Conservation (phyloP, 37 sponge, comb jelly and placozoan genomes). For the Axinella damicornis region DNA sequence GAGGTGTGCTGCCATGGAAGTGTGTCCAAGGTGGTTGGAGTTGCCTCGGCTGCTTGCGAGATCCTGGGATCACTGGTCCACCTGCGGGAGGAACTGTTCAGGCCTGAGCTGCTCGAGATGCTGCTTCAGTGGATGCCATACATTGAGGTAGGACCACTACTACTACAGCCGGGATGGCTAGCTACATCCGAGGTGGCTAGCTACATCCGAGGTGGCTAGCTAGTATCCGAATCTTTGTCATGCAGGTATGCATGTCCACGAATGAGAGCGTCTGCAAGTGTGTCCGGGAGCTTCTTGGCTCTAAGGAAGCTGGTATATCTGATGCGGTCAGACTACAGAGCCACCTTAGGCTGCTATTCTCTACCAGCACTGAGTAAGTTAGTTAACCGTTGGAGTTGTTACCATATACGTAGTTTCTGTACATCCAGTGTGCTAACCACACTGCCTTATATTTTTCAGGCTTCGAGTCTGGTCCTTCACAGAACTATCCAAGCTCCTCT, state of each 20-base stretch:
- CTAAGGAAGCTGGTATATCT: neutral
- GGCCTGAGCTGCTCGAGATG: slow-evolving; percentile 11
- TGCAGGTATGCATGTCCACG: neutral
- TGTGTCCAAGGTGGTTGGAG: neutral
- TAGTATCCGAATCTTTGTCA: neutral
- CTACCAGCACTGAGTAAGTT: neutral
- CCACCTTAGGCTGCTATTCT: neutral
- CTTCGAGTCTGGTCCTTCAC: slow-evolving; percentile 29
- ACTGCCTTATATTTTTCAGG: neutral
- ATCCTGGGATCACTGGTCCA: neutral
- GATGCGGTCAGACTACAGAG: neutral
- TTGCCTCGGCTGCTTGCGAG: neutral
- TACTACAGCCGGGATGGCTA: too few relatives aligned
- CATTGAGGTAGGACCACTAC: slow-evolving; percentile 52
- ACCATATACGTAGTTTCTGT: too few relatives aligned
- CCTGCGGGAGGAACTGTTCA: slow-evolving; percentile 1
- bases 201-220: too few relatives aligned
- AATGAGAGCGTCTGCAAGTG: neutral
- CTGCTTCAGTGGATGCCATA: slow-evolving; percentile 23
- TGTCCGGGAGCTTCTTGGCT: neutral
- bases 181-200: too few relatives aligned
- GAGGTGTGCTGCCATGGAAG: slow-evolving; percentile 15
- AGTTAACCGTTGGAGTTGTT: too few relatives aligned
- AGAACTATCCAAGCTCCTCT: slow-evolving; percentile 7
- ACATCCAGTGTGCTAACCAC: too few relatives aligned